Evolutionary conservation across 2,797 vertebrate species (phyloP).

Genomic region (Cygnus olor): DNA sequence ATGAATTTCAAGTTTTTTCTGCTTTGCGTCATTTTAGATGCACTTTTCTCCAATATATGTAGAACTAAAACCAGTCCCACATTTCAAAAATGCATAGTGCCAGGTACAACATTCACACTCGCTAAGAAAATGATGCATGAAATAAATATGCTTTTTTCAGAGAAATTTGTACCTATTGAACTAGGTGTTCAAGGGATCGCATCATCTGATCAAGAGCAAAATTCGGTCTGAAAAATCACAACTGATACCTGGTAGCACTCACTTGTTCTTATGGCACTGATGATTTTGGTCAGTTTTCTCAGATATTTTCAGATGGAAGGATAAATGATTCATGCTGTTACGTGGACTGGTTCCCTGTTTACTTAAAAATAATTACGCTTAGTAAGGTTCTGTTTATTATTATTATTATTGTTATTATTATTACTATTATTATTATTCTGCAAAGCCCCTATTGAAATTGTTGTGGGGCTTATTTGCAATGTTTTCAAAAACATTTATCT

Average conservation of each 20-base stretch:
- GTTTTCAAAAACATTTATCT: neutral
- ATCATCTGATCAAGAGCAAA: neutral
- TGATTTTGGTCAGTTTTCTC: neutral
- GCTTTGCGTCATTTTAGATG: neutral
- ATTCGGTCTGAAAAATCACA: neutral
- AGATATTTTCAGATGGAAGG: neutral
- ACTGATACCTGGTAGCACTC: neutral
- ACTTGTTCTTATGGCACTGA: neutral
- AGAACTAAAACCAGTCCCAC: neutral
- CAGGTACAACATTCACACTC: neutral
- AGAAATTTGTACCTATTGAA: neutral
- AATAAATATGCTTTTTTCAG: neutral
- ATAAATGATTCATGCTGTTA: neutral
- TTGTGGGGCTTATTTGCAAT: neutral
- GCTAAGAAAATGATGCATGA: neutral
- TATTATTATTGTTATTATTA: no score
- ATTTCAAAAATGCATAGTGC: neutral
- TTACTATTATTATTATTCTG: accelerated
- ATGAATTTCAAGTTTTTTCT: neutral
- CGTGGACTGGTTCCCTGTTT: neutral
- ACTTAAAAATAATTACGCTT: neutral
- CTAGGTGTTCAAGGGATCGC: neutral
- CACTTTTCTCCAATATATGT: neutral
- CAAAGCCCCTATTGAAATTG: neutral
- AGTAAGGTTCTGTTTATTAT: neutral